Base-by-base conservation (phyloP, 2,888 invertebrate genomes). In the Petrolisthes manimaculis region DNA sequence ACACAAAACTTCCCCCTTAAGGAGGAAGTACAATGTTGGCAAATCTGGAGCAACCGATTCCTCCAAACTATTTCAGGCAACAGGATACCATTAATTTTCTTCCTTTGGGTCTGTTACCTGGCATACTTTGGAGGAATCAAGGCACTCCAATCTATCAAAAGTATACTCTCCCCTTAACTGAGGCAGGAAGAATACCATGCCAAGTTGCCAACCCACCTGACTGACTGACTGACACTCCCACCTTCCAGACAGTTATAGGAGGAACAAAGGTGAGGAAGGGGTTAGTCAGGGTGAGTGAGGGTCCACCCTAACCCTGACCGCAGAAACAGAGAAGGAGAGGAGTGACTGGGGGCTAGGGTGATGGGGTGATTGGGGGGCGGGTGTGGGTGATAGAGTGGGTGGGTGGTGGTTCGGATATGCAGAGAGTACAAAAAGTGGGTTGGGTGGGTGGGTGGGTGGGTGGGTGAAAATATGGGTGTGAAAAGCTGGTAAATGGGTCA, bases 231-330 rank as follows among this genome's bases (percentile, higher is more conserved):
- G 24, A 80, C 51, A 79, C 54, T 21, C 53, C 24, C 79, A 21
- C 56, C 80, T 56, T 55, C 21, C 12, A 61, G 56, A 80, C 80
- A 80, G 80, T 80, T 71, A 56, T 71, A 56, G 14, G 12, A 14
- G 67, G 53, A 78, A 84, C 78, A 84, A 77, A 84, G 77, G 78
- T 77, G 78, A 56, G 61, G 84, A 21, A 61, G 74, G 51, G 61
- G 21, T 78, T 77, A 55, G 51, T 24, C 51, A 51, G 56, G 78
- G 61, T 18, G 61, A 78, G 78, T 21, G 21, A 51, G 54, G 21
- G 61, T 83, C 83, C 83, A 71, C 83, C 55, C 55, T 54, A 14
- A 74, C 51, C 74, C 74, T 83, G 83, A 83, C 83, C 83, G 83
- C 83, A 83, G 83, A 71, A 14, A 77, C 77, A 14, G 77, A 37